A percentile compares a stretch with the other conserved stretches of the same genome.
These are phyloP conservation scores for Drosophila setosimentum DNA, from an alignment of 2,888 invertebrate species.

Conservation along the genomic window DNA sequence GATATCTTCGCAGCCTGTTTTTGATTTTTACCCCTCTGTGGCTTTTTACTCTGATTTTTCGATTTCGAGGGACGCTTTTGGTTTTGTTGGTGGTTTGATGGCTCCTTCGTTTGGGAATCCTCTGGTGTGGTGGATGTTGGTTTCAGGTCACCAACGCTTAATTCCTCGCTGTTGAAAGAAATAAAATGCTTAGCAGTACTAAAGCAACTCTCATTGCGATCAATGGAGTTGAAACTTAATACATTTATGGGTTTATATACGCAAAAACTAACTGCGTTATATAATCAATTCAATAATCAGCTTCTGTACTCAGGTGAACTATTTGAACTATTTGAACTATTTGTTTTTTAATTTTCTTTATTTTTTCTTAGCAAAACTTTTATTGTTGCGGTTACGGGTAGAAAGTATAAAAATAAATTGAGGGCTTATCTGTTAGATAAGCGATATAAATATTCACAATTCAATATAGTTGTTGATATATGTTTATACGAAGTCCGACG, in stretches of 20 bases:
- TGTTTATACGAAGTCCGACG: not conserved
- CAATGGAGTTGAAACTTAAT: not conserved
- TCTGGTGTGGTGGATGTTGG: not conserved
- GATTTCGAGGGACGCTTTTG: not conserved
- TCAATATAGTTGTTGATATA: not conserved
- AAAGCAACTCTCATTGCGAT: constrained; percentile 28
- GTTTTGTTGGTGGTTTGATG: not conserved
- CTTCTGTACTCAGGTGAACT: constrained; percentile 33
- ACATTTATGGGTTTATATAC: constrained; percentile 18
- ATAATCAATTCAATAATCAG: not conserved
- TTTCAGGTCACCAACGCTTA: too few species aligned
- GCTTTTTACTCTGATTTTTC: not conserved
- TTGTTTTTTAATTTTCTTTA: not conserved
- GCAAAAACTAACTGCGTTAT: not conserved
- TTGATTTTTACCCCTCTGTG: not conserved
- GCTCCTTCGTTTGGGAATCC: too few species aligned
- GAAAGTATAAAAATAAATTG: not conserved
- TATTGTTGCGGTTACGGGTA: not conserved
- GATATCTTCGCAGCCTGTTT: not conserved
- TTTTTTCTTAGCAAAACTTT: not conserved
- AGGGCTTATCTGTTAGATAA: not conserved
- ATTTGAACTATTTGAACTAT: constrained; percentile 1
- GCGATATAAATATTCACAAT: not conserved
- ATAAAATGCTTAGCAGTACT: constrained; percentile 8
- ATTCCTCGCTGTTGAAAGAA: not conserved